Evolutionary conservation across 2,113 vertebrate genomes (phyloP), one percentile per base, ranked within the genome.

Genomic region (Myotis brandtii): DNA sequence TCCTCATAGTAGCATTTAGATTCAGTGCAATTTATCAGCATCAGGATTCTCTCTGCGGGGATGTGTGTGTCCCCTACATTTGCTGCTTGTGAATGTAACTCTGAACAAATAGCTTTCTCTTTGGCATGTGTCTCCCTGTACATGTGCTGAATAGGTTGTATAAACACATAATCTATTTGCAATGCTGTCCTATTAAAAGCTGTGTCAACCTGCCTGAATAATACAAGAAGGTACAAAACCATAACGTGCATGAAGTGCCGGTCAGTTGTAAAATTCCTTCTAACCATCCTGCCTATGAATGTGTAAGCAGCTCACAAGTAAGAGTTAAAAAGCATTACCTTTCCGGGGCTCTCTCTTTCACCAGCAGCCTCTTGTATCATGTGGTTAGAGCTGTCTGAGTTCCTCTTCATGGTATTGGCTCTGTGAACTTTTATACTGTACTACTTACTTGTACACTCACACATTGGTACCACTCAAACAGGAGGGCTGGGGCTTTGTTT

Each of bases 351-450:
- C 93, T 96, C 96, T 97, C 93, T 97, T 94, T 96, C 87, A 69
- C 96, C 43, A 98, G 98, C 97, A 98, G 98, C 93, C 96, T 98
- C 97, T 97, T 97, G 98, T 98, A 95, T 95, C 97, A 94, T 98
- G 98, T 97, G 95, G 98, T 97, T 96, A 98, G 98, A 98, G 98
- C 97, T 97, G 97, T 96, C 97, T 94, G 98, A 98, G 98, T 98
- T 98, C 97, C 95, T 98, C 98, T 97, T 98, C 97, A 96, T 98
- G 96, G 96, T 96, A 97, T 97, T 98, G 97, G 97, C 96, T 98
- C 98, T 98, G 97, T 40, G 97, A 98, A 98, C 98, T 98, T 98
- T 98, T 98, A 98, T 98, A 98, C 97, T 98, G 97, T 98, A 98
- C 97, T 98, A 98, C 98, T 98, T 95, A 94, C 98, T 98, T 98